A percentile compares a stretch with the other conserved stretches of the same genome.
Evolutionary conservation across 2,888 invertebrate species (phyloP).

Genomic region (Pandemis heparana): DNA sequence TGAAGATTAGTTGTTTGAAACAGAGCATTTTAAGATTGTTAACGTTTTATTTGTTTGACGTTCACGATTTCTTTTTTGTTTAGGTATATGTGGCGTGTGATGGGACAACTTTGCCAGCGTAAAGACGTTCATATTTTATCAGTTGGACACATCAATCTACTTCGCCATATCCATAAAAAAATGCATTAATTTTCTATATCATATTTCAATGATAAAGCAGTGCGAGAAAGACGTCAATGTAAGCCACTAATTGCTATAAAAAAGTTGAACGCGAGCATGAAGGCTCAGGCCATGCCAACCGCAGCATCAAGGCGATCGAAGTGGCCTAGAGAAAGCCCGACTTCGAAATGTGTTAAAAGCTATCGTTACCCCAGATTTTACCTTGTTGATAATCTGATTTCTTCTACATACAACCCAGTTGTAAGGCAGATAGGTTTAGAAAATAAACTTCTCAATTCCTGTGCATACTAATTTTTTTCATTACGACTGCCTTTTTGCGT

Average conservation of each 20-base stretch:
- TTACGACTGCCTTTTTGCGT: too few relatives aligned
- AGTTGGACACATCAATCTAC: too few relatives aligned
- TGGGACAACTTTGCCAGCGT: too few relatives aligned
- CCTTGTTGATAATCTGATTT: not conserved
- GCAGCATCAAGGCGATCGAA: conserved; percentile 8
- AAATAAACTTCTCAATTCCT: not conserved
- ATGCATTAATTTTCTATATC: too few relatives aligned
- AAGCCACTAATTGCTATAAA: not conserved
- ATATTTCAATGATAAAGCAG: not conserved
- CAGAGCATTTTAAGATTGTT: not conserved
- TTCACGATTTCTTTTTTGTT: too few relatives aligned
- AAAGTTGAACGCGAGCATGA: not conserved
- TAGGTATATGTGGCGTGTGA: too few relatives aligned
- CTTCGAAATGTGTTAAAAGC: conserved; percentile 24
- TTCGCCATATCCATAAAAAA: too few relatives aligned
- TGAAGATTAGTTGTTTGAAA: conserved; percentile 7
- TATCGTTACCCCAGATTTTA: conserved; percentile 24
- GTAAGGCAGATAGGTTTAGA: not conserved
- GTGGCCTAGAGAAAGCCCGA: conserved; percentile 11
- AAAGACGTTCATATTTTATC: too few relatives aligned
- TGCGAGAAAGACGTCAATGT: not conserved
- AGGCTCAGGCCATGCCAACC: conserved; percentile 3
- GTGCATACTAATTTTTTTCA: too few relatives aligned
- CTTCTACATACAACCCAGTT: not conserved
- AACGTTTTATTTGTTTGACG: too few relatives aligned